A percentile compares a stretch with the other conserved stretches of the same genome.
phyloP scores from a whole-genome alignment of 2,888 invertebrate species.

The Frankliniella fusca region DNA sequence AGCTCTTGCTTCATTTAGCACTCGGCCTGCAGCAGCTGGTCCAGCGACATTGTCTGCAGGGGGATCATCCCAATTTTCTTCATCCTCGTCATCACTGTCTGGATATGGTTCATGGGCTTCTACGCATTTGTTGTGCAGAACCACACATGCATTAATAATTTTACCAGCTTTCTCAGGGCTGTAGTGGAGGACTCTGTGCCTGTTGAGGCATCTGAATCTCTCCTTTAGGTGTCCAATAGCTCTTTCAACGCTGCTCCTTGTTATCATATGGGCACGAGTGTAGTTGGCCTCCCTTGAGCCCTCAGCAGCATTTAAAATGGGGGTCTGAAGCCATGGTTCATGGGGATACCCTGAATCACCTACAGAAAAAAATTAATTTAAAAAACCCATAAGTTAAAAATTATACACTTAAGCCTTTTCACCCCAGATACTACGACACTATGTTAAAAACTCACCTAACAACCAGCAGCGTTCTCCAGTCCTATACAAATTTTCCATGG shows the following conservation, averaged over 20 bases:
- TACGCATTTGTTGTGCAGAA: conserved; percentile 38
- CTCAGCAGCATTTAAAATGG: conserved; percentile 36
- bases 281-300: conserved; percentile 37
- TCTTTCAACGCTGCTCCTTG: conserved; percentile 39
- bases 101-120: neutral
- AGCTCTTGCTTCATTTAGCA: too few species aligned
- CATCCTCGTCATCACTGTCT: neutral
- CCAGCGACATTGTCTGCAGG: too few species aligned
- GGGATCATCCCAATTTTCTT: too few species aligned
- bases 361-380: conserved; percentile 30
- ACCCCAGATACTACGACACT: too few species aligned
- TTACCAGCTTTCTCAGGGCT: conserved; percentile 39
- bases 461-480: neutral
- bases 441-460: too few species aligned
- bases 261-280: conserved; percentile 35
- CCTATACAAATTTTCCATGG: neutral
- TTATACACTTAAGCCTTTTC: too few species aligned
- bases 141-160: conserved; percentile 41
- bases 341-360: conserved; percentile 41
- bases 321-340: conserved; percentile 42
- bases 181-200: conserved; percentile 40
- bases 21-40: too few species aligned
- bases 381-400: too few species aligned
- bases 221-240: conserved; percentile 40
- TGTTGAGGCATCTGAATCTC: conserved; percentile 40